These are phyloP conservation scores for Lophotriccus pileatus DNA, from an alignment of 2,797 vertebrate species.

Conservation along the genomic window DNA sequence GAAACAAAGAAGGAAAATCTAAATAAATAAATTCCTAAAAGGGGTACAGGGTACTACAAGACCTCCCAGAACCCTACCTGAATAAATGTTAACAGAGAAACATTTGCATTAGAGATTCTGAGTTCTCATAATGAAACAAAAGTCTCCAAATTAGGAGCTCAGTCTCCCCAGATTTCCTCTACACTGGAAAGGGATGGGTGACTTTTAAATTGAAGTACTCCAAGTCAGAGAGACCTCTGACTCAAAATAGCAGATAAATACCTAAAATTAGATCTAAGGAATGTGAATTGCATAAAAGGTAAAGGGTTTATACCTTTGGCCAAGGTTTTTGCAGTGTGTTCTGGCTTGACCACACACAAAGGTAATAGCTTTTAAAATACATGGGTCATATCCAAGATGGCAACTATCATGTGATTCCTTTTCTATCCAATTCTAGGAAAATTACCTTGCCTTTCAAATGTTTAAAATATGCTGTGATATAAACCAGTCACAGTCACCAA, in stretches of 20 bases:
- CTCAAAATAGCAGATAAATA: not conserved
- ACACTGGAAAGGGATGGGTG: not conserved
- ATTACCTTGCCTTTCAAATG: not conserved
- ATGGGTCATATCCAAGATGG: not conserved
- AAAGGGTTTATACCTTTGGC: not conserved
- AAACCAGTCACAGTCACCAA: not conserved
- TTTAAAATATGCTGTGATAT: not conserved
- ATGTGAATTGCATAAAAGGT: not conserved
- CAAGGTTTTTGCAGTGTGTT: not conserved
- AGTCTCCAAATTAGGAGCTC: not conserved
- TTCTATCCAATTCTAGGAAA: not conserved
- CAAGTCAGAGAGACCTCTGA: not conserved
- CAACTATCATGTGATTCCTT: not conserved
- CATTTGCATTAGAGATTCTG: not conserved
- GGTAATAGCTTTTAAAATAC: not conserved
- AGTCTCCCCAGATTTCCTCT: not conserved
- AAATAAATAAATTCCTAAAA: not conserved
- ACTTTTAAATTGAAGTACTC: not conserved
- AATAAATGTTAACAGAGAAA: not conserved
- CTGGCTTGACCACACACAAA: not conserved
- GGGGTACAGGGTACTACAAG: fast-evolving
- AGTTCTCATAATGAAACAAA: not conserved
- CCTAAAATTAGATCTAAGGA: not conserved
- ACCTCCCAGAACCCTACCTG: not conserved
- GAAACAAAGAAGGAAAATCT: not conserved